phyloP scores from a whole-genome alignment of 2,888 invertebrate genomes.

The Tinea pellionella region DNA sequence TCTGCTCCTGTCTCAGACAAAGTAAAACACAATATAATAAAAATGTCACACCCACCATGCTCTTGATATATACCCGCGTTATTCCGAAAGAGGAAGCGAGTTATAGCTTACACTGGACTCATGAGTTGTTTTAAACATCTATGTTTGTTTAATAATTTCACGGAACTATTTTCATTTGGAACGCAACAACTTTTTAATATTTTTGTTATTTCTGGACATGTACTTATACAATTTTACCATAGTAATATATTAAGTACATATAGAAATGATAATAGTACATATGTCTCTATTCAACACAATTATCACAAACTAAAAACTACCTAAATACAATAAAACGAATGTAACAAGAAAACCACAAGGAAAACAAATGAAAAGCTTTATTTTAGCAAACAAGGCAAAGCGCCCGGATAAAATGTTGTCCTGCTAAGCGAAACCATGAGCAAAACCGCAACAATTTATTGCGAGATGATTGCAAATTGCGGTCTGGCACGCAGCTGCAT shows the following conservation, averaged over 20 bases:
- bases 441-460: slow-evolving; percentile 38
- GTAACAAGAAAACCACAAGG: slow-evolving; percentile 18
- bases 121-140: slow-evolving; percentile 52
- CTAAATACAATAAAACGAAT: too few relatives aligned
- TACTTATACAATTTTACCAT: too few relatives aligned
- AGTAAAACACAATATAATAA: slow-evolving; percentile 15
- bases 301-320: too few relatives aligned
- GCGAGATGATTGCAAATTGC: slow-evolving; percentile 30
- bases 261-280: too few relatives aligned
- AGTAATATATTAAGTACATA: too few relatives aligned
- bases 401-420: slow-evolving; percentile 21
- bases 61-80: slow-evolving; percentile 24
- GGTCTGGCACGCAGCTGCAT: slow-evolving; percentile 28
- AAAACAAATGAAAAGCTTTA: slow-evolving; percentile 15
- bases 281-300: too few relatives aligned
- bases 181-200: background rate
- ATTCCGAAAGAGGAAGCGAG: slow-evolving; percentile 48
- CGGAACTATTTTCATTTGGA: slow-evolving; percentile 31
- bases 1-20: slow-evolving; percentile 3
- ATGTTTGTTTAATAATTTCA: slow-evolving; percentile 28
- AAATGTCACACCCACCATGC: slow-evolving; percentile 14
- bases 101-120: slow-evolving; percentile 44
- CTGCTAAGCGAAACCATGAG: slow-evolving; percentile 32
- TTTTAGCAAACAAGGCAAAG: slow-evolving; percentile 7
- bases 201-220: background rate